phyloP scores from a whole-genome alignment of 2,113 vertebrate genomes.

The Pangasianodon gigas region DNA sequence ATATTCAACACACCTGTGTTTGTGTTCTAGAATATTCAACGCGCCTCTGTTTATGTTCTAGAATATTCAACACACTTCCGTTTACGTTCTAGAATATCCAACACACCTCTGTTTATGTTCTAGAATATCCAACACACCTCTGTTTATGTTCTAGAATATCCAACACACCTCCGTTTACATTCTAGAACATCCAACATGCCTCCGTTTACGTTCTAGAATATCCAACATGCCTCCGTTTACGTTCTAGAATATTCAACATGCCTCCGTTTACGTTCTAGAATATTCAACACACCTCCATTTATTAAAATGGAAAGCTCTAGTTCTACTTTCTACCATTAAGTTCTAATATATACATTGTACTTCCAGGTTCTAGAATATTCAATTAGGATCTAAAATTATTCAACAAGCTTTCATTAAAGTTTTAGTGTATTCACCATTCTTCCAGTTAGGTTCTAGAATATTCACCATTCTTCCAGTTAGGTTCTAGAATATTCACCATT shows the following conservation, averaged over 20 bases:
- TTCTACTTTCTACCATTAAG: neutral
- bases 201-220: too few species aligned
- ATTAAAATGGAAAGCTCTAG: neutral
- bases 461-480: neutral
- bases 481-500: neutral
- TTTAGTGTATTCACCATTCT: neutral
- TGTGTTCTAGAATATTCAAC: too few species aligned
- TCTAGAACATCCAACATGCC: too few species aligned
- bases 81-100: too few species aligned
- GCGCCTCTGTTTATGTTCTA: rapidly evolving
- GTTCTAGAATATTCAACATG: too few species aligned
- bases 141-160: too few species aligned
- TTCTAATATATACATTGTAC: neutral
- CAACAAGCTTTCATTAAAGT: neutral
- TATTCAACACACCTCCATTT: neutral
- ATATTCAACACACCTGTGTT: neutral
- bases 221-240: too few species aligned
- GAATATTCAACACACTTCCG: too few species aligned
- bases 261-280: neutral
- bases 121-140: neutral
- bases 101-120: neutral
- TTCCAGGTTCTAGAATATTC: neutral
- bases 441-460: neutral
- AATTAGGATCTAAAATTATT: neutral
- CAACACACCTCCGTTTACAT: too few species aligned